phyloP scores from a whole-genome alignment of 35 echinoderm and acorn worm species.

The Heliocidaris erythrogramma region DNA sequence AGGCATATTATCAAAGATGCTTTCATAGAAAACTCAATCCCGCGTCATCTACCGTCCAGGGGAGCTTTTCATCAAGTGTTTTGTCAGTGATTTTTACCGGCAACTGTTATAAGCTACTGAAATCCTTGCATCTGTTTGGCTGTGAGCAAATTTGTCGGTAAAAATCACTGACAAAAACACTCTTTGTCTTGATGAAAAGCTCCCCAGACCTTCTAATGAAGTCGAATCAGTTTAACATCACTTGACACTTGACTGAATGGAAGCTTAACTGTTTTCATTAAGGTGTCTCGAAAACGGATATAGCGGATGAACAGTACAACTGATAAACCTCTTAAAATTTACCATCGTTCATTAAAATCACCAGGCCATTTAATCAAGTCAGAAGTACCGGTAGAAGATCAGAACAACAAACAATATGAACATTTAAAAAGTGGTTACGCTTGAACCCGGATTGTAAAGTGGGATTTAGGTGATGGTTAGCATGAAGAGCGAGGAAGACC shows the following conservation, averaged over 20 bases:
- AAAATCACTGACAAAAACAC: no score
- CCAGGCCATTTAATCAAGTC: conserved; percentile 33
- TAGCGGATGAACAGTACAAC: background rate
- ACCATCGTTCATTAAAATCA: background rate
- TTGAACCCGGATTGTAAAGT: background rate
- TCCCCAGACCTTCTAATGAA: background rate
- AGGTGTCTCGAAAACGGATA: conserved; percentile 4
- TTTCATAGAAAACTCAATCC: no score
- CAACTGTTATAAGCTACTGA: no score
- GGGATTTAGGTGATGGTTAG: background rate
- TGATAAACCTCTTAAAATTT: background rate
- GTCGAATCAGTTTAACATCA: background rate
- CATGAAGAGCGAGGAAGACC: background rate
- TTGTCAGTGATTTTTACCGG: no score
- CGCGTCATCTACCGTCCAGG: no score
- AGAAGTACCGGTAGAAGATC: background rate
- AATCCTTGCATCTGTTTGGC: no score
- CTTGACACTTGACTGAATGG: background rate
- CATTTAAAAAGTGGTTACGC: background rate
- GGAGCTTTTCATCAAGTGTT: no score
- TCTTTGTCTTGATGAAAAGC: no score
- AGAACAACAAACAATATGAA: background rate
- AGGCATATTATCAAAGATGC: no score
- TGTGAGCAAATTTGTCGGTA: no score
- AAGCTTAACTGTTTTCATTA: conserved; percentile 38